Conservation (phyloP, 2,113 vertebrate species). For the Cercopithecus mona region DNA sequence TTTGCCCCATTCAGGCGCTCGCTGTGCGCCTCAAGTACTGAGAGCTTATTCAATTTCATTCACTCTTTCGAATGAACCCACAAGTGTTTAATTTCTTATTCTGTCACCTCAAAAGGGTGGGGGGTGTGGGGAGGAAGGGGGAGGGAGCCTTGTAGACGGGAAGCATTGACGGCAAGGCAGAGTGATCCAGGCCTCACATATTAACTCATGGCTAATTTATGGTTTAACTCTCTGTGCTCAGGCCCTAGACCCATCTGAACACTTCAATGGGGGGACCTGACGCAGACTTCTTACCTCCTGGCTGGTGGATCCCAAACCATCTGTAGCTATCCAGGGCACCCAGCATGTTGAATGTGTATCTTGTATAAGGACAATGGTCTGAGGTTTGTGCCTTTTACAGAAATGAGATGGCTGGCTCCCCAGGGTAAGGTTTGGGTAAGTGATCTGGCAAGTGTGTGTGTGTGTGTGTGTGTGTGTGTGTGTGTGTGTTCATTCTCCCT, state of each 20-base stretch:
- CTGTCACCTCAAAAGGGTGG: conserved; percentile 87
- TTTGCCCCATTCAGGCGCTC: conserved; percentile 99
- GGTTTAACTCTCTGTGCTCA: conserved; percentile 68
- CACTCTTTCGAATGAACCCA: conserved; percentile 97
- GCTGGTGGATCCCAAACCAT: background rate
- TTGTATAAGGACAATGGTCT: background rate
- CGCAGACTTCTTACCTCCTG: conserved; percentile 30
- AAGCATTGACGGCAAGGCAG: conserved; percentile 93
- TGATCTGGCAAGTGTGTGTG: conserved; percentile 13
- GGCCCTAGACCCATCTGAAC: conserved; percentile 32
- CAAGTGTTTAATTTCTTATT: conserved; percentile 99
- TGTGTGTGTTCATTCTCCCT: background rate
- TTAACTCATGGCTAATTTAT: conserved; percentile 88
- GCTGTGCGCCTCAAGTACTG: conserved; percentile 98
- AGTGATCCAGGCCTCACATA: conserved; percentile 91
- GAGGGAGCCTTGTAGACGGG: conserved; percentile 80
- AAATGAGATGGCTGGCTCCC: background rate
- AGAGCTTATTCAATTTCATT: conserved; percentile 99
- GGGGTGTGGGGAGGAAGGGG: conserved; percentile 85
- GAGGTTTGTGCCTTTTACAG: background rate
- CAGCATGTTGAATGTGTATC: background rate
- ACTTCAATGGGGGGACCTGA: conserved; percentile 19
- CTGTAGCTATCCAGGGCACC: background rate
- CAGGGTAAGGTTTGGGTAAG: conserved; percentile 29
- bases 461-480: background rate